Evolutionary conservation across 2,888 invertebrate genomes (phyloP), one percentile per base, ranked within the genome.

Genomic region (Parnassius glacialis): DNA sequence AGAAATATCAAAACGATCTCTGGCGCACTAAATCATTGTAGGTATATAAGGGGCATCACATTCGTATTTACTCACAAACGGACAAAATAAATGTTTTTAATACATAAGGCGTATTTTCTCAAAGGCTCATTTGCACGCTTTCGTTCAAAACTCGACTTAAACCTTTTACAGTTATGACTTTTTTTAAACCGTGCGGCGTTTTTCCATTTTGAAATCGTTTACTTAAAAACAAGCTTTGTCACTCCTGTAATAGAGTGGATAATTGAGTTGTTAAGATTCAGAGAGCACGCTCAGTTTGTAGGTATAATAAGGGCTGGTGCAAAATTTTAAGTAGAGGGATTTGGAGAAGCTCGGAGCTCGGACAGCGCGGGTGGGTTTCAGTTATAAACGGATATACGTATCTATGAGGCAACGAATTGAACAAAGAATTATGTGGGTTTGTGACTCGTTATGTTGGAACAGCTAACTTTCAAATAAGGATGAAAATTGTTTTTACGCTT

Each of bases 31-130:
- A 91, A 91, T 91, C 91, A 90, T 81, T 70, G 85, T 85, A n/a
- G n/a, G n/a, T n/a, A 90, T 74, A 89, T 88, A 90, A 85, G 90
- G 90, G 90, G 87, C 84, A 89, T 85, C 84, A 84, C 81, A 83
- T 80, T 85, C 81, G 80, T 87, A 87, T 90, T 88, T 90, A 90
- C 90, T 86, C 83, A 79, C 84, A 86, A 88, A 89, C 90, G 88
- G 84, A 84, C 87, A 87, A 89, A 90, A 91, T 89, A 90, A 90
- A 90, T 89, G 90, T 90, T 90, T 90, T 89, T 87, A 88, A 90
- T 90, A 90, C 90, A 90, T 90, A 89, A 88, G 85, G 81, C 86
- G 87, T 84, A 82, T 85, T 87, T 89, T 90, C 90, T 91, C 88
- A 76, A 81, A 86, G 84, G 84, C 83, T 78, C 80, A 82, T 83